These are phyloP conservation scores for Oriolus oriolus DNA, from an alignment of 2,113 vertebrate genomes.

Conservation along the genomic window DNA sequence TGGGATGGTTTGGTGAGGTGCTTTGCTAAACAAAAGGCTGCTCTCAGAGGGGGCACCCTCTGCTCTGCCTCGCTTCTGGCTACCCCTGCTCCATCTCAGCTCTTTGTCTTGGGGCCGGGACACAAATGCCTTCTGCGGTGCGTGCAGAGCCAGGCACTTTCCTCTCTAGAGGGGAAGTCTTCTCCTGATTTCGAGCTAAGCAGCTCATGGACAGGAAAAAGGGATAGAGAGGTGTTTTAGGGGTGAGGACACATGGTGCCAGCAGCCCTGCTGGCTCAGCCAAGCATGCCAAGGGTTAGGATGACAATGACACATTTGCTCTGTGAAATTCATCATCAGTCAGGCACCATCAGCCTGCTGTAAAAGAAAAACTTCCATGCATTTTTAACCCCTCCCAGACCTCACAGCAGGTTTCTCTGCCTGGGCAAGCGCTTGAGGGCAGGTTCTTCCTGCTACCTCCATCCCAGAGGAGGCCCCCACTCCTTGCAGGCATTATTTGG, in stretches of 20 bases:
- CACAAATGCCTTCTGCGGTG: neutral
- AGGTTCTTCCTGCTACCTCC: neutral
- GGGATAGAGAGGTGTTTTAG: neutral
- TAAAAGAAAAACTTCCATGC: neutral
- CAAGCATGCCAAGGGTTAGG: neutral
- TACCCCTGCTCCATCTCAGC: neutral
- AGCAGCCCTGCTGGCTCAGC: neutral
- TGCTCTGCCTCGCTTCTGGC: rapidly evolving
- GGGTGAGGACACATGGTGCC: neutral
- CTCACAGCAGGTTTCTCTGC: neutral
- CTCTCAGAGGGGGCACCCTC: neutral
- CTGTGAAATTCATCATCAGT: neutral
- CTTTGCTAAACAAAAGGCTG: neutral
- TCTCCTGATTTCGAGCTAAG: neutral
- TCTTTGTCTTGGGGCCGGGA: neutral
- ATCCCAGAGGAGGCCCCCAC: neutral
- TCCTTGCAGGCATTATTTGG: neutral
- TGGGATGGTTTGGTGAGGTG: neutral
- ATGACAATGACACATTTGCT: neutral
- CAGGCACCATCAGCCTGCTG: neutral
- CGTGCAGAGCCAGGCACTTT: neutral
- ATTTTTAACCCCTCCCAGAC: neutral
- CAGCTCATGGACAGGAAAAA: neutral
- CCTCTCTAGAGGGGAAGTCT: neutral
- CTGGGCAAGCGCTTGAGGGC: neutral